Evolutionary conservation across 2,113 vertebrate genomes (phyloP), one percentile per base, ranked within the genome.

Genomic region (Pogona vitticeps): DNA sequence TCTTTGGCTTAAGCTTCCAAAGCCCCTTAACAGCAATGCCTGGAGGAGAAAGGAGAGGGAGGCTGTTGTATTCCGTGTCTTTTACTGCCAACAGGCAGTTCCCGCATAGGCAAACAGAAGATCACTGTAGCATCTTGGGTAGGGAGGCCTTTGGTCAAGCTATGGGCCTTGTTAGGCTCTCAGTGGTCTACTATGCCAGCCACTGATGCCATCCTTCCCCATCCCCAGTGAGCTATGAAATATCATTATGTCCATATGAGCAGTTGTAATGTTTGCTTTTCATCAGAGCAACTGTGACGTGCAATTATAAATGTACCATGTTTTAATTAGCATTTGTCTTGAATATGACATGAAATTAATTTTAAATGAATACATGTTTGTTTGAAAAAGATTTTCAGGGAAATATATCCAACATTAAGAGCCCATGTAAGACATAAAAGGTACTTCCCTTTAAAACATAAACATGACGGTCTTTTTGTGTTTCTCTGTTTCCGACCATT

Each of bases 351-450:
- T 46, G 23, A 15, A 46, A 77, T 56, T 77, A n/a, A 56, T 77
- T 46, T 42, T 73, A 21, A 56, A 56, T 77, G 46, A 56, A 77
- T 77, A 56, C 26, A 76, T 52, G 26, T 56, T 6, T 21, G 46
- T 1, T 31, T 56, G 17, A 56, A 15, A n/a, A 77, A 17, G 13
- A 7, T n/a, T 77, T 28, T 13, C 2, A 15, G 33, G 21, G 31
- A 79, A 36, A 61, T 61, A 23, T 36, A 63, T 26, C 15, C 61
- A 6, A 73, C 21, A 9, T 61, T 59, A 80, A 91, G 61, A 89
- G 82, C 87, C 91, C 89, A 87, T 94, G 86, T 90, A 84, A 91
- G 68, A 90, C 63, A 61, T 70, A 85, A 93, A 46, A 20, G 52
- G 36, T 46, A 38, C 33, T 94, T 86, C 68, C 83, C 33, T 38